Conservation (phyloP, 2,113 vertebrate genomes). For the Pachycephala philippinensis region DNA sequence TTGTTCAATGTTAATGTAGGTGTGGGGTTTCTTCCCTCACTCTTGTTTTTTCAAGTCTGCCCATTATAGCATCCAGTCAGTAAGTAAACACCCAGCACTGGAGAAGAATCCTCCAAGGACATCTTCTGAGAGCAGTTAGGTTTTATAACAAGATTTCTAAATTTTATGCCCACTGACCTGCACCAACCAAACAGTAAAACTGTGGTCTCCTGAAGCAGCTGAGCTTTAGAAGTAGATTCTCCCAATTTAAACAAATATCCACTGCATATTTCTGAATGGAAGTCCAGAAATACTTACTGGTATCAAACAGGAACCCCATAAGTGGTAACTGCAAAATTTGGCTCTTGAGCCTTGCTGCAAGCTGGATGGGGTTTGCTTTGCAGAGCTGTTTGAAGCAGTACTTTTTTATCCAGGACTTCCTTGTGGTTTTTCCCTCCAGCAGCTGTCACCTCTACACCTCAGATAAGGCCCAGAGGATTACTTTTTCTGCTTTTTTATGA, state of each 20-base stretch:
- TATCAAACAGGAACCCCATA: neutral
- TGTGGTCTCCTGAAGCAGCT: neutral
- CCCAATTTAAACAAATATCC: neutral
- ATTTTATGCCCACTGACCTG: neutral
- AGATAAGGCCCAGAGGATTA: neutral
- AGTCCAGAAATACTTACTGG: neutral
- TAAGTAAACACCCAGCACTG: neutral
- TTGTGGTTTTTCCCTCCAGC: neutral
- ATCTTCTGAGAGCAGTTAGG: neutral
- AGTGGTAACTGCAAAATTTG: fast-evolving
- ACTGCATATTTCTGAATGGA: neutral
- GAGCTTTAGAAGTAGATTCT: neutral
- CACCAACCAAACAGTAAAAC: neutral
- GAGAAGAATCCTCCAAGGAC: neutral
- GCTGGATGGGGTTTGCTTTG: neutral
- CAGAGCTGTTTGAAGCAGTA: neutral
- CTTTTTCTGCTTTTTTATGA: neutral
- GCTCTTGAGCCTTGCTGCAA: neutral
- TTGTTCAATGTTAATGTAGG: neutral
- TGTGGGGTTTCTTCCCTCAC: neutral
- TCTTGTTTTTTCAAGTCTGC: neutral
- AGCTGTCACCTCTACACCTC: neutral
- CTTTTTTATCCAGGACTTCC: neutral
- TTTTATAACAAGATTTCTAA: neutral
- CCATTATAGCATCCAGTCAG: neutral